Evolutionary conservation across 2,113 vertebrate species (phyloP), one percentile per base, ranked within the genome.

Genomic region (Hassar affinis): DNA sequence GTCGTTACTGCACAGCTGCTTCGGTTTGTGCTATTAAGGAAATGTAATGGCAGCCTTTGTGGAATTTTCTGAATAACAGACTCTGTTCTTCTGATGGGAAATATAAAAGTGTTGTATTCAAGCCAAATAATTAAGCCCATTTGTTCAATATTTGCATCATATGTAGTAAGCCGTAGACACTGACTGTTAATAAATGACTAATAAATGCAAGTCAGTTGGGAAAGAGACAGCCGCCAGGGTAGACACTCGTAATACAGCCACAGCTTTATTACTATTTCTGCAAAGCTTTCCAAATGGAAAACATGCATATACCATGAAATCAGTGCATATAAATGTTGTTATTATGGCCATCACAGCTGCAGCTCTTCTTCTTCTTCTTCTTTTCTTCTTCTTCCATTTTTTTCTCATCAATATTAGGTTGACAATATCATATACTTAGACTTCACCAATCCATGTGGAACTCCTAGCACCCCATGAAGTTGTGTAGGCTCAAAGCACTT

Each of bases 71-170:
- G 52, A 56, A 74, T 33, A 47, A 68, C 18, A 59, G 17, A 45
- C 38, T 42, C 51, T 18, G 27, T 42, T 69, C n/a, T 49, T 52
- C 45, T 74, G 38, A 74, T 56, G 51, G 80, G 54, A 82, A 82
- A 61, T 52, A 81, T 81, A 81, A 81, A 81, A 57, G 45, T 0
- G 25, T 56, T 81, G 56, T 71, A 20, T 81, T 69, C 25, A 69
- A 47, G 57, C 35, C 56, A 79, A n/a, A 17, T 79, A 62, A 79
- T 15, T 78, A 27, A 47, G 49, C 15, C 6, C 15, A 15, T 56
- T 71, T n/a, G 66, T 56, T 68, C 25, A 61, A 38, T 22, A 47
- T n/a, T 80, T 66, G 78, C 18, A 33, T 2, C 59, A 52, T 22
- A 51, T 80, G 27, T 64, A 52, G 5, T 52, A 52, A 62, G 66